Evolutionary conservation across 2,797 vertebrate species (phyloP).

Genomic region (Hafferia zeledoni): DNA sequence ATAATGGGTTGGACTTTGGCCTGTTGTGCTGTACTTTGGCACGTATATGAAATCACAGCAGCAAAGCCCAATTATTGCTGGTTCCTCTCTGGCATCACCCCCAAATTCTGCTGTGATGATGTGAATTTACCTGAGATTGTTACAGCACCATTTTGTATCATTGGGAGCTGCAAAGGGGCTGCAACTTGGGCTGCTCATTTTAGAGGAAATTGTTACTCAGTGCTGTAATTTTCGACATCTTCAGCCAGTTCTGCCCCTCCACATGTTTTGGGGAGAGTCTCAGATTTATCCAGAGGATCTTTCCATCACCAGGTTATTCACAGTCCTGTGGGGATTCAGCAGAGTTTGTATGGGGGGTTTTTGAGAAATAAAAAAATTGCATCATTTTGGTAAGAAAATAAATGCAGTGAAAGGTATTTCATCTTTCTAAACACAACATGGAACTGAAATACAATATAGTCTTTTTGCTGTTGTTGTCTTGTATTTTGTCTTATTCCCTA

Average conservation of each 20-base stretch:
- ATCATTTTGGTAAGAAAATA: background rate
- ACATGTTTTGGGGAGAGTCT: background rate
- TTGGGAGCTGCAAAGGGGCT: background rate
- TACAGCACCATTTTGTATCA: background rate
- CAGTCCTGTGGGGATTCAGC: background rate
- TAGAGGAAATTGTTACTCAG: background rate
- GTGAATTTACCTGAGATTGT: background rate
- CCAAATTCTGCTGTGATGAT: background rate
- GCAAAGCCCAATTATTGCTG: background rate
- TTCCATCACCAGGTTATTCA: background rate
- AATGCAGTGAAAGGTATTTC: background rate
- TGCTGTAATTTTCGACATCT: background rate
- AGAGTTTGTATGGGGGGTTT: background rate
- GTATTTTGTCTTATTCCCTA: background rate
- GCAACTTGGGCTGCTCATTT: background rate
- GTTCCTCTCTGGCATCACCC: background rate
- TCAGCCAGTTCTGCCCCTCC: background rate
- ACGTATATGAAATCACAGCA: rapidly evolving
- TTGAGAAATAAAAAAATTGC: background rate
- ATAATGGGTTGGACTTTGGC: background rate
- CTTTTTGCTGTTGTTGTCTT: background rate
- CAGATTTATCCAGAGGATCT: background rate
- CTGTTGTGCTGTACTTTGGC: rapidly evolving
- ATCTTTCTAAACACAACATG: background rate
- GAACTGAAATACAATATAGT: background rate